A percentile compares a stretch with the other conserved stretches of the same genome.
Evolutionary conservation across 2,888 invertebrate species (phyloP).

Genomic region (Drosophila seclusa): DNA sequence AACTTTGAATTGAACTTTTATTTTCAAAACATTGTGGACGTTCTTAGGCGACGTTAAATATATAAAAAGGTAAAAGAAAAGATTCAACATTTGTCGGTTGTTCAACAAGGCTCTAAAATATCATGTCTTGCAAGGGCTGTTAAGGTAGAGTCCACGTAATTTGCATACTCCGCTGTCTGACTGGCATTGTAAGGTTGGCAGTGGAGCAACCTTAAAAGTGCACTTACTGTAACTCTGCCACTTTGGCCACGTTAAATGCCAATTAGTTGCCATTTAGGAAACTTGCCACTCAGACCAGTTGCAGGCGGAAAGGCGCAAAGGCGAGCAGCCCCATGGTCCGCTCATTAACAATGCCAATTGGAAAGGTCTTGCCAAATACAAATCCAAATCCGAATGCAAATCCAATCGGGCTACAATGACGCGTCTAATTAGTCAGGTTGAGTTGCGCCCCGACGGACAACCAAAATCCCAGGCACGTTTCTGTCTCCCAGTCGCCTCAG

Average conservation of each 20-base stretch:
- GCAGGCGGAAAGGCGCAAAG: background rate
- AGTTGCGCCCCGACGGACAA: constrained; percentile 33
- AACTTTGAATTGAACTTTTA: background rate
- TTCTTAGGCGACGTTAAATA: background rate
- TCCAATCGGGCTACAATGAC: constrained; percentile 78
- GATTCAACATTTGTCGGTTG: background rate
- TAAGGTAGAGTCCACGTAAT: constrained; percentile 34
- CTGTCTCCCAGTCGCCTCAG: constrained; percentile 20
- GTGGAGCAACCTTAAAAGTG: constrained; percentile 60
- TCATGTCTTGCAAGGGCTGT: constrained; percentile 22
- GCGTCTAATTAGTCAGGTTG: constrained; percentile 77
- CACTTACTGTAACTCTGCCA: constrained; percentile 42
- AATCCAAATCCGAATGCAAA: constrained; percentile 68
- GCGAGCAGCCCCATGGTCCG: constrained; percentile 22
- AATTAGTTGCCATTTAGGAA: constrained; percentile 68
- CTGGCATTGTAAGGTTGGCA: constrained; percentile 12
- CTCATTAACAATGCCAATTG: constrained; percentile 75
- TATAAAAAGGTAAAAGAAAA: background rate
- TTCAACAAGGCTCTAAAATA: constrained; percentile 27
- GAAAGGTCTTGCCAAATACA: constrained; percentile 51
- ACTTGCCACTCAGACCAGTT: constrained; percentile 35
- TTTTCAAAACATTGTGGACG: background rate
- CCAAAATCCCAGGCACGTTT: constrained; percentile 70
- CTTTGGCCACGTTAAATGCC: constrained; percentile 71
- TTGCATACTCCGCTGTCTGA: constrained; percentile 51